A percentile compares a stretch with the other conserved stretches of the same genome.
These are phyloP conservation scores for Tanypteryx hageni DNA, from an alignment of 2,888 invertebrate genomes.

Conservation along the genomic window DNA sequence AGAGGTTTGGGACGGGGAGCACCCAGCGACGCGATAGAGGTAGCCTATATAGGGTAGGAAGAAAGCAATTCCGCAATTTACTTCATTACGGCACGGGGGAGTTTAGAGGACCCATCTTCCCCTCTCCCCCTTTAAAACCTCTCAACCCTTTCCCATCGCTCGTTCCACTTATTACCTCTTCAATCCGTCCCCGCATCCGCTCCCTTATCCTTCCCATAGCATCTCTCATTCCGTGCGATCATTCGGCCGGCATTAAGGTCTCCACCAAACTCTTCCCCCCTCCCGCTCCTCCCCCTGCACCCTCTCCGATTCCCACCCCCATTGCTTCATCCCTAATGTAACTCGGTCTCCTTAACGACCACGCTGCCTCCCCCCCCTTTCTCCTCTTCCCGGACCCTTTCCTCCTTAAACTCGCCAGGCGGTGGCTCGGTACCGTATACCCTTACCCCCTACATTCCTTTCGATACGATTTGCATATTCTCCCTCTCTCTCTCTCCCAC, in stretches of 20 bases:
- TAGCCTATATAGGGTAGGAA: neutral
- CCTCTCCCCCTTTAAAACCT: neutral
- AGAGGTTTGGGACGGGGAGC: neutral
- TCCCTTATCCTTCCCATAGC: neutral
- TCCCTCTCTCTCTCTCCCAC: neutral
- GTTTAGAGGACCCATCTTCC: neutral
- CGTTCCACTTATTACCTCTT: conserved; percentile 49
- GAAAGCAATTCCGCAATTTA: conserved; percentile 59
- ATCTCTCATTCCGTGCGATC: conserved; percentile 33
- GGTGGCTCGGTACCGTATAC: no score
- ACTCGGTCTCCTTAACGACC: conserved; percentile 43
- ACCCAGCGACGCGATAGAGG: neutral
- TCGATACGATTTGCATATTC: conserved; percentile 58
- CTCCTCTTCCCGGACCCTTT: neutral
- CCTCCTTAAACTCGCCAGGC: neutral
- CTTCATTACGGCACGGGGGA: conserved; percentile 14
- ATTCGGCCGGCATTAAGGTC: conserved; percentile 43
- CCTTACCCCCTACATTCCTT: conserved; percentile 6
- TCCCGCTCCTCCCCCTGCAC: neutral
- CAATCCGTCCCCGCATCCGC: conserved; percentile 9
- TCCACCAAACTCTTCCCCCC: conserved; percentile 6
- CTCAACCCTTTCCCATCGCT: conserved; percentile 39
- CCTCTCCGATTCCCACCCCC: conserved; percentile 20
- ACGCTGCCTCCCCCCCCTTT: neutral
- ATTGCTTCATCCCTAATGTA: neutral